Base-by-base conservation (phyloP, 2,113 vertebrate genomes). In the Anarhynchus alexandrinus region DNA sequence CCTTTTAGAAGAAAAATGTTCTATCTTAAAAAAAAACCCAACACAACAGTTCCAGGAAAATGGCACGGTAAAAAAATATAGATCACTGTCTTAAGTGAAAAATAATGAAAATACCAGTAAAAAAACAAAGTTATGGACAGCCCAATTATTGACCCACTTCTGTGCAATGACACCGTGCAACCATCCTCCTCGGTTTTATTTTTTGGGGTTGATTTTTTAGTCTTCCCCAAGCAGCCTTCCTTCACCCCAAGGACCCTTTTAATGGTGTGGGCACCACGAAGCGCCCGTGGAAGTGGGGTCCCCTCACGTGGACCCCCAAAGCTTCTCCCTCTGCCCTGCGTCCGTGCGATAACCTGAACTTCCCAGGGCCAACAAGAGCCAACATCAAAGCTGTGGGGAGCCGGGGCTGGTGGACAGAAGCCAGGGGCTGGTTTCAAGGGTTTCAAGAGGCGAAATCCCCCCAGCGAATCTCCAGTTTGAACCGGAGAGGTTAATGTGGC, bases 381-480 rank as follows among this genome's bases (percentile, higher is more conserved):
- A 81, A 82, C 71, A 96, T 97, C 91, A 97, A 96, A 98, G 92
- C 32, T 1, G 2, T 2, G 15, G 47, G 38, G 17, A 78, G 22
- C 19, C 2, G 29, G 45, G 71, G 72, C 90, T 82, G 91, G 62
- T 51, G 83, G 64, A 78, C 78, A 88, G 80, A 61, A 81, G 57
- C 79, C 4, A 4, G 72, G 49, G 45, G 54, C 58, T 86, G 38
- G 32, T 82, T 67, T 55, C 23, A 51, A 79, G 92, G 54, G 77
- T 59, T 90, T 79, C 86, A 62, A 80, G 91, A 49, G n/a, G 23
- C 1, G 2, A 61, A 91, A 81, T 89, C 64, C 85, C 13, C 87
- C 81, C 91, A 79, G 96, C 27, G 64, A 76, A 91, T 85, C 82
- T 74, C 71, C 94, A 94, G 86, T 93, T 96, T 94, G 96, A 97